Evolutionary conservation across 2,888 invertebrate species (phyloP), one percentile per base, ranked within the genome.

Genomic region (Ennomos erosarius): DNA sequence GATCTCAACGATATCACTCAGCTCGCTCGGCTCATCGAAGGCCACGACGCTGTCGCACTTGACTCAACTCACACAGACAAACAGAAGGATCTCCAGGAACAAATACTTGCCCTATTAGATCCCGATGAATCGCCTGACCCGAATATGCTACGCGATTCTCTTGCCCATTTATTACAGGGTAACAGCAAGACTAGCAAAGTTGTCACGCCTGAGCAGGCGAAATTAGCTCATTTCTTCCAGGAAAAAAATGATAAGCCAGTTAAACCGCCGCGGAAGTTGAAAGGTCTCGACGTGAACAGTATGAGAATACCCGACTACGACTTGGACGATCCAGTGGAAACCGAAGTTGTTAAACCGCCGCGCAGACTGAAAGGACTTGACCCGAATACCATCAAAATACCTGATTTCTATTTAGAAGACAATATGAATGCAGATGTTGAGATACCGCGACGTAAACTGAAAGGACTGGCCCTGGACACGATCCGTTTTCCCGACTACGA

Each of bases 1-100:
- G 83, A 88, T 62, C 82, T 91, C 63, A 83, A 89, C 52, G 88
- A 90, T 55, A 85, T 91, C 52, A 85, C 87, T 1, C 81, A 84
- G 49, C 74, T 91, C 49, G 88, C 88, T 11, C 82, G 85, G 8
- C 86, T 90, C 47, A 84, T 90, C 4, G 89, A 90, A 47, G 88
- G 88, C 1, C 88, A 87, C 65, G 90, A 89, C 63, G 72, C 78
- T 1, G 65, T 72, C n/a, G 37, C 68, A 8, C 13, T 42, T 3
- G 67, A 71, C 10, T 69, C 68, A 11, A 65, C 62, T 35, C 81
- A 75, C 36, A 63, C 64, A 0, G 82, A 82, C 57, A 84, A 84
- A 64, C 89, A 88, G 57, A 80, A 72, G 39, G 79, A 84, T 5
- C 67, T 90, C n/a, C 90, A 88, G 56, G 84, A 89, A 42, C 84